Evolutionary conservation across 1,140 invertebrate species (phyloP), one percentile per base, ranked within the genome.

Genomic region (Euglossa dilemma): DNA sequence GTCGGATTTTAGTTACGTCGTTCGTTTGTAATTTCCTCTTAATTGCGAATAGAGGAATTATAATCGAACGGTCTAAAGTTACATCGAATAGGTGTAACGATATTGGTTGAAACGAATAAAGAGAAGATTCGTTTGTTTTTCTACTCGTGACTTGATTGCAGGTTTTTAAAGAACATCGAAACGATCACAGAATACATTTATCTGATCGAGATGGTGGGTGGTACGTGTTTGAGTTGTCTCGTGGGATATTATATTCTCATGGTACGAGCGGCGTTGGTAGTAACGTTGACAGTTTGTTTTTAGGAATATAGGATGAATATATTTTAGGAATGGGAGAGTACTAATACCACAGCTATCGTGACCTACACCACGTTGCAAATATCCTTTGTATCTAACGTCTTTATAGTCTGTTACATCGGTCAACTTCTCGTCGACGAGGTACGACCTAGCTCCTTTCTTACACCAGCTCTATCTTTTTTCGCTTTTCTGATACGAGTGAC

Each of bases 141-240:
- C n/a, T n/a, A n/a, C 45, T 36, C 11, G 11, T n/a, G 7, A 25
- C 28, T 59, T 11, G 18, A 47, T 86, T 76, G 54, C 56, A 87
- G 86, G 57, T 83, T 87, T 69, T 57, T 88, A 16, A 67, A 70
- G 50, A 61, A 77, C n/a, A 59, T 87, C 25, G 72, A 88, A 18
- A 25, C 59, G 6, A 61, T 74, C 28, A 69, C 86, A 23, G 77
- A 80, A 28, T 84, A 82, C 14, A 86, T 91, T 45, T 91, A 89
- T 74, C 80, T 91, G 12, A 85, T 85, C 14, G 90, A 91, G 64
- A 57, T 87, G 50, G n/a, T 80, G 20, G 86, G 85, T 0, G 73
- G 70, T 52, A 61, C 88, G 0, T 45, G 91, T 80, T 89, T 91
- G 18, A 87, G 91, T 43, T 93, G 92, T 66, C 84, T 92, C 43